These are phyloP conservation scores for Montipora sp. DNA, from an alignment of 64 coral and sea anemone genomes.

Conservation along the genomic window DNA sequence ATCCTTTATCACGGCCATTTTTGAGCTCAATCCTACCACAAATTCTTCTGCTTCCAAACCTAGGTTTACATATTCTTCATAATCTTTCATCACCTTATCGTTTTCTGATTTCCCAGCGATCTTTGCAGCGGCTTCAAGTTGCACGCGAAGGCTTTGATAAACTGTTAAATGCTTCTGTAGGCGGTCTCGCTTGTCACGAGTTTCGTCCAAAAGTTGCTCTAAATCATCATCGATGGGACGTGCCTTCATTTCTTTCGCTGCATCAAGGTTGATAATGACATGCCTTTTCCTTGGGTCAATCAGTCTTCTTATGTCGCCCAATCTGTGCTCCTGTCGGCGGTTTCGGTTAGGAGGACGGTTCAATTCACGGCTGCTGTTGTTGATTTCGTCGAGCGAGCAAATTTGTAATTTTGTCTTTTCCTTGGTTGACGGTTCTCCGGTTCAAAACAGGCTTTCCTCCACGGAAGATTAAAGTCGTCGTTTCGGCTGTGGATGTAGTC, in stretches of 20 bases:
- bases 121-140: no score
- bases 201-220: no score
- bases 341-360: not conserved
- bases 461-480: not conserved
- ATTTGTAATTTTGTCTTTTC: not conserved
- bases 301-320: no score
- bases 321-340: not conserved
- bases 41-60: not conserved
- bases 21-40: not conserved
- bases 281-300: no score
- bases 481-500: not conserved
- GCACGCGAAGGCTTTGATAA: no score
- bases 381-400: not conserved
- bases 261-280: no score
- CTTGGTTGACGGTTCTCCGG: not conserved
- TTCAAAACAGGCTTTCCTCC: not conserved
- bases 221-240: no score
- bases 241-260: no score
- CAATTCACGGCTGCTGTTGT: constrained; percentile 12
- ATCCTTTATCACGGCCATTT: not conserved
- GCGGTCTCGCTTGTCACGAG: no score
- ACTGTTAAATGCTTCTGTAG: no score
- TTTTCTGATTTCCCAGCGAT: not conserved
- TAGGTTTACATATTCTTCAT: not conserved
- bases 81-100: not conserved